Base-by-base conservation (phyloP, 53 echinoderm and acorn worm genomes). In the Paracentrotus lividus region DNA sequence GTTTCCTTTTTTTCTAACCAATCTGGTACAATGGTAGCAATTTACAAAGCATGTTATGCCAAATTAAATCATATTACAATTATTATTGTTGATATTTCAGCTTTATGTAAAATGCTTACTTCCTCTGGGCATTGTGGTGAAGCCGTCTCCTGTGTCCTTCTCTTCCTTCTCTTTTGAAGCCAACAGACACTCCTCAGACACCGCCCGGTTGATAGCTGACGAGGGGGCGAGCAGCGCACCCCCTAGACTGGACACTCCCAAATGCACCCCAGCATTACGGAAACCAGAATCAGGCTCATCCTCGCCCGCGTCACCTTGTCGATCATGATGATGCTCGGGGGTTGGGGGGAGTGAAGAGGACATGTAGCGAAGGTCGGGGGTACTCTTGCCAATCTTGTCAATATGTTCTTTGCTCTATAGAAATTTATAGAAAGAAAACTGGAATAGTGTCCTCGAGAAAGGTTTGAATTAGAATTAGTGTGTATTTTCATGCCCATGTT, bases 171-270 rank as follows among this genome's bases (percentile, higher is more conserved):
- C 34, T 52, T 91, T 49, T 34, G 49, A 34, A 21, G 15, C 42
- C 90, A 90, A 42, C 75, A 91, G 23, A 52, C 75, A 32, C 76
- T 91, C 91, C 52, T 91, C 91, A 5, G 91, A 91, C 47, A 75
- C 91, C 7, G 91, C 72, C 21, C 55, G 31, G 20, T 38, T n/a
- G 18, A 91, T 27, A 72, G 91, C 20, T 21, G 49, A 1, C 1
- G 90, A n/a, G 9, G 52, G 69, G 27, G 49, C 52, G 4, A 36
- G 47, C 76, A 75, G 18, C 24, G 72, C 24, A 31, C 91, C 54
- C 49, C 52, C 76, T 26, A 91, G 54, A 91, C 91, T 75, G 32
- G 91, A 75, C 76, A 91, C 76, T 23, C 91, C 91, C 91, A 91
- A 66, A 29, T 89, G 89, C 0, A 89, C 29, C 42, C 76, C 51